Conservation (phyloP, 2,113 vertebrate species). For the rabbit (Oryctolagus cuniculus) region mOryCun1.1 NC_091447.1:25600001-25600500, state of each 20-base stretch:
- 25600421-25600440: background rate
- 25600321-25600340: conserved; percentile 68
- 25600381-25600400: conserved; percentile 47
- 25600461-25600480: conserved; percentile 60
- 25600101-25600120: conserved; percentile 68
- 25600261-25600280: conserved; percentile 81
- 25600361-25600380: conserved; percentile 18
- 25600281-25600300: conserved; percentile 80
- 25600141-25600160: conserved; percentile 48
- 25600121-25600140: conserved; percentile 70
- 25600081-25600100: conserved; percentile 73
- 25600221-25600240: background rate
- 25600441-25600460: background rate
- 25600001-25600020: conserved; percentile 88
- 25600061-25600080: conserved; percentile 84
- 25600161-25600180: conserved; percentile 66
- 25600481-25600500: conserved; percentile 44
- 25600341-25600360: conserved; percentile 54
- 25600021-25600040: conserved; percentile 87
- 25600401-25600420: conserved; percentile 49
- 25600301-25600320: conserved; percentile 82
- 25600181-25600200: conserved; percentile 79
- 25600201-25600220: background rate
- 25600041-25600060: conserved; percentile 90
- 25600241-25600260: conserved; percentile 69